These are phyloP conservation scores for Coturnix japonica DNA, from an alignment of 2,113 vertebrate genomes.

Conservation along the genomic window DNA sequence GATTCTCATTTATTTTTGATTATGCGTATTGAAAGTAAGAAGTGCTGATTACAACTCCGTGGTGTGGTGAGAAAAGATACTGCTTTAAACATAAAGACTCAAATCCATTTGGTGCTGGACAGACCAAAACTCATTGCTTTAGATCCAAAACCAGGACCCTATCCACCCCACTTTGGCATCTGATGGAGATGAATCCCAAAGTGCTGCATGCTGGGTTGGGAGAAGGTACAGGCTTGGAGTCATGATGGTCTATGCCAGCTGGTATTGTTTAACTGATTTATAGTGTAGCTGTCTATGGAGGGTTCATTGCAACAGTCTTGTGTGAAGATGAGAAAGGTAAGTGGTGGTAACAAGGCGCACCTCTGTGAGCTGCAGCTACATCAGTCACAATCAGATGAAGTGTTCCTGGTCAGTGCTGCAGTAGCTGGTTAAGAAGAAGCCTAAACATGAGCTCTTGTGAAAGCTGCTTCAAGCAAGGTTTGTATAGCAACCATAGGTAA, in stretches of 20 bases:
- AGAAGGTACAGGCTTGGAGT: not conserved
- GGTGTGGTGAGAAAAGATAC: not conserved
- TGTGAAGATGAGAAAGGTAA: not conserved
- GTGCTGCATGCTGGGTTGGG: not conserved
- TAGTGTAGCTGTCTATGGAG: rapidly evolving
- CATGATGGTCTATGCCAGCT: not conserved
- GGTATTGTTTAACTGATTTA: not conserved
- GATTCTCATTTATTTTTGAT: not conserved
- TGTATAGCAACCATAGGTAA: rapidly evolving
- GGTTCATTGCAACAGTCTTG: not conserved
- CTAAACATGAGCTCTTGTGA: not conserved
- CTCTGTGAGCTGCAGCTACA: not conserved
- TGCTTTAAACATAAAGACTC: not conserved
- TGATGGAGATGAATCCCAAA: not conserved
- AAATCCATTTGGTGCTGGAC: not conserved
- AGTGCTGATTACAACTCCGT: not conserved
- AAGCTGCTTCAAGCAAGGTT: not conserved
- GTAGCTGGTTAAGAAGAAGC: not conserved
- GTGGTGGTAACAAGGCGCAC: not conserved
- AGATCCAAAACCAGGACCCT: not conserved
- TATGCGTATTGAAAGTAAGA: not conserved
- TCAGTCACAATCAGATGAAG: rapidly evolving
- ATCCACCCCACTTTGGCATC: not conserved
- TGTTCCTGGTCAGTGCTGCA: not conserved
- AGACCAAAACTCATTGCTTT: not conserved